Evolutionary conservation across 2,113 vertebrate genomes (phyloP).

Genomic region (Sminthopsis crassicaudata): DNA sequence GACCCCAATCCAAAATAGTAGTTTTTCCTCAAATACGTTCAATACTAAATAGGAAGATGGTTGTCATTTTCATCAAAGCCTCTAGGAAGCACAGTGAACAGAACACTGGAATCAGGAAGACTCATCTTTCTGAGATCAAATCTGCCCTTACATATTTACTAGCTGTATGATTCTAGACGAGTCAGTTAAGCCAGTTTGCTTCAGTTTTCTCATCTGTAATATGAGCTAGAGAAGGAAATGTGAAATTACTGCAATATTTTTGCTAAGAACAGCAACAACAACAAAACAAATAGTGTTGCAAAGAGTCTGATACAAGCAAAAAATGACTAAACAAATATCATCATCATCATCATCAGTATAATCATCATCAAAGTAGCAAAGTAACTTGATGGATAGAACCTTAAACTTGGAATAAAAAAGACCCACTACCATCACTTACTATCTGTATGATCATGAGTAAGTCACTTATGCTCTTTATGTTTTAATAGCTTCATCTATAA

Average conservation of each 20-base stretch:
- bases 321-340: not conserved
- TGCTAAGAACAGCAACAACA: not conserved
- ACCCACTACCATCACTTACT: not conserved
- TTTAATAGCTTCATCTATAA: not conserved
- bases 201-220: not conserved
- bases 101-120: not conserved
- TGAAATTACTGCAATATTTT: not conserved
- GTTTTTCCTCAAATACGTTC: not conserved
- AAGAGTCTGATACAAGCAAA: not conserved
- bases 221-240: not conserved
- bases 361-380: not conserved
- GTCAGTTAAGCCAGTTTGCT: not conserved
- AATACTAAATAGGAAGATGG: not conserved
- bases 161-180: not conserved
- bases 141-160: not conserved
- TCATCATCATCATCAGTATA: not conserved
- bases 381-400: not conserved
- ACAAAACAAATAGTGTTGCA: not conserved
- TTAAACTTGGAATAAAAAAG: not conserved
- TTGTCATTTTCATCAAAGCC: not conserved
- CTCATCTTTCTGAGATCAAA: not conserved
- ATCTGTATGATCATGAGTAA: not conserved
- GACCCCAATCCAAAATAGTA: not conserved
- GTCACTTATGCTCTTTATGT: not conserved
- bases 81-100: no score